phyloP scores from a whole-genome alignment of 2,113 vertebrate genomes.

The Glaucidium brasilianum region DNA sequence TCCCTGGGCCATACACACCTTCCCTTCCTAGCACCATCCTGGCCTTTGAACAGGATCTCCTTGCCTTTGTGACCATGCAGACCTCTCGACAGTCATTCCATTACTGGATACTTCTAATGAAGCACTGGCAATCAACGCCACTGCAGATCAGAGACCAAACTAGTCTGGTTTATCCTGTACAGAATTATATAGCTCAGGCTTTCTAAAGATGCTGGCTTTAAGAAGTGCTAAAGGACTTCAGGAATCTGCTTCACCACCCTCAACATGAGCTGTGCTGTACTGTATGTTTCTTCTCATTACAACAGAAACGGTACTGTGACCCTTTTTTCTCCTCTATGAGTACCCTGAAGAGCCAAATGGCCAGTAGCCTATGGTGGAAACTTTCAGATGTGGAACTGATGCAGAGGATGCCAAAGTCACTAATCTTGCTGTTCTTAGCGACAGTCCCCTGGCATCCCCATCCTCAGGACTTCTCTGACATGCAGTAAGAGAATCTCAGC shows the following conservation, averaged over 20 bases:
- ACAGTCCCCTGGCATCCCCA: background rate
- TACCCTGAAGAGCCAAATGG: background rate
- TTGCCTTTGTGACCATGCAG: background rate
- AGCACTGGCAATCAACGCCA: background rate
- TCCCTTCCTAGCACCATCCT: background rate
- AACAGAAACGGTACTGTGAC: background rate
- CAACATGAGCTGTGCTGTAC: background rate
- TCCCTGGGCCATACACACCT: background rate
- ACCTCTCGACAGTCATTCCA: background rate
- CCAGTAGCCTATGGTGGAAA: background rate
- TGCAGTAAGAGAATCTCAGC: background rate
- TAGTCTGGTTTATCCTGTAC: background rate
- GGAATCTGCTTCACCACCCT: background rate
- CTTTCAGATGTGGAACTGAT: background rate
- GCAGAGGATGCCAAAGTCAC: background rate
- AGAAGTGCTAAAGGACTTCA: background rate
- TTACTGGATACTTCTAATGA: background rate
- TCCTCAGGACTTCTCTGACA: background rate
- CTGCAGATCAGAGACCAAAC: background rate
- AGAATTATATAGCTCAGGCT: background rate
- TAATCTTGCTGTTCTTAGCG: background rate
- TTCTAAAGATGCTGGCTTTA: background rate
- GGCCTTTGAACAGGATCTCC: background rate
- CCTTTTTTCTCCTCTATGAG: background rate
- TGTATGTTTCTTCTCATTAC: background rate